Conservation (phyloP, 2,797 vertebrate species). For the Pteronotus mesoamericanus region DNA sequence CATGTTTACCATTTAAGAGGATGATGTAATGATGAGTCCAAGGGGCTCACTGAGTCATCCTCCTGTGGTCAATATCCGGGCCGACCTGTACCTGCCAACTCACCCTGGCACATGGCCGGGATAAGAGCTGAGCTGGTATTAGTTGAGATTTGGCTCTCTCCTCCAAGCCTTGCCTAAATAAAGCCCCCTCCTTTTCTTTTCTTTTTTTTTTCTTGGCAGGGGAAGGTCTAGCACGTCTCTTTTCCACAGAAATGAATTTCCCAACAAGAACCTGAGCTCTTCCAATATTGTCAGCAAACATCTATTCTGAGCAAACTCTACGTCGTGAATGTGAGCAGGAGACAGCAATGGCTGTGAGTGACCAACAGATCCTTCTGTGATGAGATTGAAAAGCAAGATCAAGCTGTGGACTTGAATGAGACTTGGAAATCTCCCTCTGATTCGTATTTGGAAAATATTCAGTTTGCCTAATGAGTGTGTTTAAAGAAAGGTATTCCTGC, state of each 20-base stretch:
- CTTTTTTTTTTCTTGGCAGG: neutral
- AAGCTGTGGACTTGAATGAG: slow-evolving; percentile 25
- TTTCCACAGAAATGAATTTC: neutral
- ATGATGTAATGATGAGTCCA: neutral
- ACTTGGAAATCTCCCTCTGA: slow-evolving; percentile 59
- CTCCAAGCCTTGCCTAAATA: neutral
- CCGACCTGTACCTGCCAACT: neutral
- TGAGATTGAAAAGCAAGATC: slow-evolving; percentile 42
- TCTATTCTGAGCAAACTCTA: neutral
- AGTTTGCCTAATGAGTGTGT: slow-evolving; percentile 58
- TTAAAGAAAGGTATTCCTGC: slow-evolving; percentile 63
- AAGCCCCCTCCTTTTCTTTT: neutral
- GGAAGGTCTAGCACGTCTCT: slow-evolving; percentile 21
- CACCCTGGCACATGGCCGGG: neutral
- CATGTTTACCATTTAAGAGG: neutral
- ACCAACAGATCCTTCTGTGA: neutral
- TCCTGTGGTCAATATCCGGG: neutral
- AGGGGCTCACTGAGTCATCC: neutral
- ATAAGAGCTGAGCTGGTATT: neutral
- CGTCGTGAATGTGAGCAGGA: neutral
- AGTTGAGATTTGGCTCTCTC: neutral
- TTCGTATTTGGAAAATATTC: slow-evolving; percentile 65
- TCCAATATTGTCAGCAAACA: neutral
- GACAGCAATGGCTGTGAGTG: neutral
- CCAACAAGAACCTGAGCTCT: slow-evolving; percentile 23